Evolutionary conservation across 2,888 invertebrate genomes (phyloP), one percentile per base, ranked within the genome.

Genomic region (Orthosia gracilis): DNA sequence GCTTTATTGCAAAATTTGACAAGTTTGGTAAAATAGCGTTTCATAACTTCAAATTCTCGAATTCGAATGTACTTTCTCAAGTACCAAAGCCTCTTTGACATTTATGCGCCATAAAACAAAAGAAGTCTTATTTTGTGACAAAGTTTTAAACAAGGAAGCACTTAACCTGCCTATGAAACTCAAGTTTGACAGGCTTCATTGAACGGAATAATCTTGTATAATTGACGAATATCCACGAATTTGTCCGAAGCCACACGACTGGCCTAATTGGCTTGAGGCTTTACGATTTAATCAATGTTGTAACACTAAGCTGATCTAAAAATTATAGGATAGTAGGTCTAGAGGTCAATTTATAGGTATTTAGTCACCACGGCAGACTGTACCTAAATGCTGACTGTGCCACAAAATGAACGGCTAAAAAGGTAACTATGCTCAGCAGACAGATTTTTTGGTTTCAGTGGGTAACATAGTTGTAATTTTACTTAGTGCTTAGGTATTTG

Each of bases 191-290:
- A 17, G 86, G 85, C 85, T 85, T 85, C 86, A 78, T 75, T 64
- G 71, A 17, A 76, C 64, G 52, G 67, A 75, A 82, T 86, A 85
- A 85, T 86, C 86, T 84, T 70, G 73, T 78, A 74, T 76, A 75
- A 78, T 83, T 84, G 76, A 72, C 75, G 70, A 65, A 67, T 47
- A 70, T 82, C 69, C 61, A 80, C 80, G 69, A 85, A 86, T 77
- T 86, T 83, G n/a, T 40, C 64, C 57, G 85, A 85, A 85, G 82
- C 85, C 85, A 40, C n/a, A 73, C 57, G 63, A 83, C n/a, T 66
- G 54, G 21, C 26, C 47, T 85, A 86, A 84, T 80, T 73, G 82
- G 83, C 78, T 85, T 82, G 63, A 45, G 57, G 68, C 63, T 73
- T 73, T 69, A 83, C 83, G 21, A 55, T 80, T 82, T 82, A 52